These are phyloP conservation scores for Neocrepidodera transversa DNA, from an alignment of 2,888 invertebrate species.

Conservation along the genomic window DNA sequence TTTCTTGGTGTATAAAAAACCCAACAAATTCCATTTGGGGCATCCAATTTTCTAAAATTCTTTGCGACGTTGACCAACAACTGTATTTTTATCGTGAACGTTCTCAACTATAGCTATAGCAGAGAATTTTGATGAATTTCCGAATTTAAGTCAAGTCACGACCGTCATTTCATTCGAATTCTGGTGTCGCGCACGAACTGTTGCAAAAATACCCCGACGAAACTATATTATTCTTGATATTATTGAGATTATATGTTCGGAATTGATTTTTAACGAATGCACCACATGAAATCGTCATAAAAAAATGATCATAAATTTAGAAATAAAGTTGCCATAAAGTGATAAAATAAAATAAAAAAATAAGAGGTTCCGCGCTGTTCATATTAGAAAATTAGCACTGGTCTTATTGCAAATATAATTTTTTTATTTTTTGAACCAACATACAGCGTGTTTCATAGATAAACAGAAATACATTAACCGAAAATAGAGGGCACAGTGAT, in stretches of 20 bases:
- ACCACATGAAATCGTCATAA: neutral
- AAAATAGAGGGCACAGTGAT: no score
- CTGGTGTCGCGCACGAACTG: constrained; percentile 52
- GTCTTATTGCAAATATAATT: no score
- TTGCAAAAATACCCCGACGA: constrained; percentile 55
- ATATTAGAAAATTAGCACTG: no score
- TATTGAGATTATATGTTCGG: constrained; percentile 50
- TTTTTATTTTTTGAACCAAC: no score
- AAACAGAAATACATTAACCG: no score
- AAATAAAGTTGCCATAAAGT: no score
- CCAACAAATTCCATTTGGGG: constrained; percentile 5
- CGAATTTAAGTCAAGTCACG: constrained; percentile 50
- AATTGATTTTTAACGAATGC: constrained; percentile 39
- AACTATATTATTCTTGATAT: constrained; percentile 52
- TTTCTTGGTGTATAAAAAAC: no score
- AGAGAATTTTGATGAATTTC: constrained; percentile 26
- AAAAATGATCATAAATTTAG: no score
- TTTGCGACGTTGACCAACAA: constrained; percentile 17
- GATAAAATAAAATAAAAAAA: no score
- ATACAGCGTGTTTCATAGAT: no score
- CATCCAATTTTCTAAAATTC: constrained; percentile 6
- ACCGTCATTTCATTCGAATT: constrained; percentile 55
- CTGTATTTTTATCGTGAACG: constrained; percentile 23
- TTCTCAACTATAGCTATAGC: constrained; percentile 10
- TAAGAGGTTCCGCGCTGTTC: no score